A percentile compares a stretch with the other conserved stretches of the same genome.
phyloP scores from a whole-genome alignment of 2,797 vertebrate genomes.

The Fundulus diaphanus region DNA sequence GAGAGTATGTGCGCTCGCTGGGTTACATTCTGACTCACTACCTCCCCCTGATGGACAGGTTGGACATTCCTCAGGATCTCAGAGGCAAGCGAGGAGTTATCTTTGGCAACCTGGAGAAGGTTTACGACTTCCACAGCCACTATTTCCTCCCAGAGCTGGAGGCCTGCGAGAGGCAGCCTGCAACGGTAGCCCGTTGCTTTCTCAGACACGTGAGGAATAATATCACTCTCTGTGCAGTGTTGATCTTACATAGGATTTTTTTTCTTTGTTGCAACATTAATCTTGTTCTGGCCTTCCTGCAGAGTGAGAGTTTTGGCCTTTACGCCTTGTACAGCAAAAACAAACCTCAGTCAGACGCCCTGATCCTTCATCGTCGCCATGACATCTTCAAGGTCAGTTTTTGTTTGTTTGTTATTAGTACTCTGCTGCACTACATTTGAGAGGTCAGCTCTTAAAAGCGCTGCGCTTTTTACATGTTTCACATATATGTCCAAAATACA shows the following conservation, averaged over 20 bases:
- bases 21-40: slow-evolving; percentile 84
- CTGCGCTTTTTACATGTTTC: background rate
- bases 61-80: slow-evolving; percentile 83
- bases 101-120: slow-evolving; percentile 86
- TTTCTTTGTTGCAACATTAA: background rate
- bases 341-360: slow-evolving; percentile 84
- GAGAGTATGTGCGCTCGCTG: slow-evolving; percentile 83
- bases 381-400: slow-evolving; percentile 83
- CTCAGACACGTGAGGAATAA: slow-evolving; percentile 80
- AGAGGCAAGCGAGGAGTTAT: slow-evolving; percentile 83
- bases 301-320: slow-evolving; percentile 84
- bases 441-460: background rate
- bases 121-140: slow-evolving; percentile 83
- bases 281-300: slow-evolving; percentile 12
- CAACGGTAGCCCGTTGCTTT: slow-evolving; percentile 81
- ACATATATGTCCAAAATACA: background rate
- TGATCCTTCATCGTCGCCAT: slow-evolving; percentile 80
- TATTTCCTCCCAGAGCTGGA: slow-evolving; percentile 85
- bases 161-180: slow-evolving; percentile 76
- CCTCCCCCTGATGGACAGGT: slow-evolving; percentile 81
- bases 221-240: background rate
- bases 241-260: background rate
- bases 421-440: background rate
- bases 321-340: slow-evolving; percentile 88
- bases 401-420: background rate